Evolutionary conservation across 2,888 invertebrate species (phyloP), one percentile per base, ranked within the genome.

Genomic region (Spodoptera littoralis): DNA sequence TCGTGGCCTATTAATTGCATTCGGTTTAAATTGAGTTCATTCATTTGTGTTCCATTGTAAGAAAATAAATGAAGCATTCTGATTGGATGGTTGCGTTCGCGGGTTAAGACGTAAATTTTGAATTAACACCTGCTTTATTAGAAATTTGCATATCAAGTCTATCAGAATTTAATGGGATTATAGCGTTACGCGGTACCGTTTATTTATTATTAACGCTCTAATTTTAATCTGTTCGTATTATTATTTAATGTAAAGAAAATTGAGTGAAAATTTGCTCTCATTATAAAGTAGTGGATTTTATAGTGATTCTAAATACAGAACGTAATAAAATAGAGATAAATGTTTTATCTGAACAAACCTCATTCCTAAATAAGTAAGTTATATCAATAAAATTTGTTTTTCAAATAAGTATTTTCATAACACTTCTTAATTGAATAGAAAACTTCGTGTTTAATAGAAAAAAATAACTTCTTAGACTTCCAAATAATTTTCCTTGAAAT

Each of bases 1-100:
- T 89, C 88, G 84, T 81, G 80, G 80, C 86, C 89, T 89, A 91
- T 92, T 90, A 92, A 92, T 91, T 91, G 90, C 89, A 90, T 86
- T 88, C 84, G 84, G 83, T 85, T 88, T 90, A 90, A 90, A 91
- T 90, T 89, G 88, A 87, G 85, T 88, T 90, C 88, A 89, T 89
- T 88, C 88, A 87, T 90, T 88, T 85, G 81, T 84, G 85, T 87
- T 89, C 84, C 87, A 88, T 85, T 89, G 88, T 90, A 85, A 86
- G 88, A 84, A 86, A 87, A 87, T 88, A 86, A 86, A 88, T 86
- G 86, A 85, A 88, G 80, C 80, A 69, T 76, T 85, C 85, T 83
- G 84, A 85, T 84, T 83, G 83, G 81, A 81, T 76, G 82, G 79
- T 78, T 70, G 80, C 56, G 76, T 83, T 80, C 36, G 69, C 60